Conservation (phyloP, 1,140 invertebrate species). For the Monomorium pharaonis region DNA sequence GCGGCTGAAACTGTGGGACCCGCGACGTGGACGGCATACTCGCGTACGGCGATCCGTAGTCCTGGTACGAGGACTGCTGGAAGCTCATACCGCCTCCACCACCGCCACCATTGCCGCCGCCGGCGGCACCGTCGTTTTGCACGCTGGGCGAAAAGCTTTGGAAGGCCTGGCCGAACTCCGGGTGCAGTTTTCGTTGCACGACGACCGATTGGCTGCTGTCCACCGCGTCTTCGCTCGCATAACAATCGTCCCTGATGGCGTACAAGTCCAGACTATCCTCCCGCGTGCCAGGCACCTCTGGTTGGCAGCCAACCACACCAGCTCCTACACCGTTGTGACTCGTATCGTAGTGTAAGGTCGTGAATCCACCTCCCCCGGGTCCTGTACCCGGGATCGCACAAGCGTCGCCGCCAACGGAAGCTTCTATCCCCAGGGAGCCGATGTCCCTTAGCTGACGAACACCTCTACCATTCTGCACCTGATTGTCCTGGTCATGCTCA, state of each 20-base stretch:
- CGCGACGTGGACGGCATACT: conserved; percentile 46
- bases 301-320: conserved; percentile 65
- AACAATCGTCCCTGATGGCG: conserved; percentile 89
- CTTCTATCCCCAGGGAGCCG: conserved; percentile 84
- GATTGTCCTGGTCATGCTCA: conserved; percentile 73
- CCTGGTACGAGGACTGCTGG: conserved; percentile 72
- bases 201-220: conserved; percentile 75
- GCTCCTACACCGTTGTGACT: conserved; percentile 65
- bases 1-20: conserved; percentile 76
- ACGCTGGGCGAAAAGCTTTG: conserved; percentile 74
- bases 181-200: conserved; percentile 79
- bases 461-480: conserved; percentile 49
- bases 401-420: conserved; percentile 83
- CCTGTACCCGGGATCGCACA: conserved; percentile 84
- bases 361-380: conserved; percentile 86
- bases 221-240: conserved; percentile 86
- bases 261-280: conserved; percentile 89
- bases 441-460: conserved; percentile 85
- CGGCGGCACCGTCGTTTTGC: neutral
- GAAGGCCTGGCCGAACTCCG: conserved; percentile 81
- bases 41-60: conserved; percentile 79
- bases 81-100: conserved; percentile 63
- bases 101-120: neutral
- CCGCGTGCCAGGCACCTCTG: conserved; percentile 85
- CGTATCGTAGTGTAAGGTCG: conserved; percentile 87